A percentile compares a stretch with the other conserved stretches of the same genome.
Evolutionary conservation across 1,140 invertebrate genomes (phyloP).

Genomic region (Phymorhynchus buccinoides): DNA sequence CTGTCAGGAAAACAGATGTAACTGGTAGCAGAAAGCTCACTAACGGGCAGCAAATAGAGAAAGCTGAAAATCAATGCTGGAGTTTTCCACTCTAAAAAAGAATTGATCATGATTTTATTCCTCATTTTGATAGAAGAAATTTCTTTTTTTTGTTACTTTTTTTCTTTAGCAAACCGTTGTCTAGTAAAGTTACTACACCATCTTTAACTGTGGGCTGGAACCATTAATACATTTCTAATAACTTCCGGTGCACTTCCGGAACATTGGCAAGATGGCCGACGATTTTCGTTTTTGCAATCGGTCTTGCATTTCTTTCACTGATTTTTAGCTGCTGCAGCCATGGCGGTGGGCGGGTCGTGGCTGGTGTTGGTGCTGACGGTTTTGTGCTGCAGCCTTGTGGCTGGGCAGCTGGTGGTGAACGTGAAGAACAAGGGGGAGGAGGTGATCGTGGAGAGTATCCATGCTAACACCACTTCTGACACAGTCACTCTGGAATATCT

Average conservation of each 20-base stretch:
- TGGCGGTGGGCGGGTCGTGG: neutral
- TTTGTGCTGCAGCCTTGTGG: neutral
- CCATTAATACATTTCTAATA: too few species aligned
- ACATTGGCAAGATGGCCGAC: neutral
- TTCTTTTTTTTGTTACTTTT: too few species aligned
- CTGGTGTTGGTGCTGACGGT: neutral
- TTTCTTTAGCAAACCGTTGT: too few species aligned
- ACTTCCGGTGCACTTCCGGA: neutral
- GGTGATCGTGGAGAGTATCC: constrained; percentile 92
- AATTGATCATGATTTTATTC: too few species aligned
- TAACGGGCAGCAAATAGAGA: too few species aligned
- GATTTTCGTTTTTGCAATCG: neutral
- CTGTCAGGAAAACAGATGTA: too few species aligned
- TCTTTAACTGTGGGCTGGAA: too few species aligned
- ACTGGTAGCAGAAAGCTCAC: too few species aligned
- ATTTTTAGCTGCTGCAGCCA: neutral
- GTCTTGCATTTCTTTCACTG: neutral
- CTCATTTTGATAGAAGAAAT: too few species aligned
- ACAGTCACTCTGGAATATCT: constrained; percentile 90
- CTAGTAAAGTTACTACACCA: too few species aligned
- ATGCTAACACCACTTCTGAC: constrained; percentile 91
- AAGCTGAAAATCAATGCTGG: too few species aligned
- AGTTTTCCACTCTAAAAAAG: too few species aligned
- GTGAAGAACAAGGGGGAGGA: constrained; percentile 85
- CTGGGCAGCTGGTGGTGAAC: constrained; percentile 67